Evolutionary conservation across 2,113 vertebrate species (phyloP), one percentile per base, ranked within the genome.

Genomic region (Heptranchias perlo): DNA sequence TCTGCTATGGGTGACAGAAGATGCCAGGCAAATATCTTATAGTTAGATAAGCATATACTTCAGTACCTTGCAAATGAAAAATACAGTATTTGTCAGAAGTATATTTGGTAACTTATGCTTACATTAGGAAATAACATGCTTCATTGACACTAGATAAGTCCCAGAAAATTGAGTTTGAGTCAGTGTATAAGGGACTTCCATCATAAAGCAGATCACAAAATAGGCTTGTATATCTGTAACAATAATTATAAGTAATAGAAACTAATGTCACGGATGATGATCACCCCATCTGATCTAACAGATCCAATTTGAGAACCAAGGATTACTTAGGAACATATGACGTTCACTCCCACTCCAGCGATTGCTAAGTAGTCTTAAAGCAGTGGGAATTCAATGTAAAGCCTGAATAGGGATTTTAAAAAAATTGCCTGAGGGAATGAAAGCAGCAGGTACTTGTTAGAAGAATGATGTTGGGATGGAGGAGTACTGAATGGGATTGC

Each of bases 31-130:
- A 87, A 67, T 47, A 94, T 67, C 39, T 47, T 94, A 61, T 61
- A 47, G 11, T 65, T 94, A 94, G 64, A 94, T 94, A 94, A 67
- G 93, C 21, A 69, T 67, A 67, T 47, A 67, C 62, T 94, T 65
- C 62, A 65, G 44, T 69, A 47, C 39, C 39, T 67, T 94, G 62
- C 62, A 67, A 94, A 94, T 94, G 93, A 67, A 94, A 92, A 94
- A 14, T 65, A 31, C 44, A 94, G 25, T 64, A 65, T 67, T 65
- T 94, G 62, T 47, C 35, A 47, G 93, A 67, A 92, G 4, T 94
- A 64, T 64, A 28, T 67, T 67, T 44, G 35, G 64, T 67, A 94
- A 94, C 7, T 67, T 65, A 67, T 94, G 87, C 52, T 67, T 94
- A 47, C 62, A 65, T 94, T 67, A 49, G 18, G 44, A 67, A 94